Conservation (phyloP, 2,797 vertebrate genomes). For the Somateria mollissima region DNA sequence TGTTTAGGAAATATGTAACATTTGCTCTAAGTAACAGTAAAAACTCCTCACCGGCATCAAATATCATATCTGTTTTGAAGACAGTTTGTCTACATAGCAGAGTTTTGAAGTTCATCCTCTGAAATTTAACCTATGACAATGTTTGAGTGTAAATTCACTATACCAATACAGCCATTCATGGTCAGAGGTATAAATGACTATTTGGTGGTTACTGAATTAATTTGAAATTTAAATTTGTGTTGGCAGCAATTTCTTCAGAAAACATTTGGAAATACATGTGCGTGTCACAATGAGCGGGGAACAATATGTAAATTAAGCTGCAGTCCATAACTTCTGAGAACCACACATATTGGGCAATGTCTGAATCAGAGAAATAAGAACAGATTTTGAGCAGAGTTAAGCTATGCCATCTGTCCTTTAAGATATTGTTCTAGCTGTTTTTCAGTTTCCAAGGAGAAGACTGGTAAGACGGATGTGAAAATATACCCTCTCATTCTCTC, state of each 20-base stretch:
- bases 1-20: not conserved
- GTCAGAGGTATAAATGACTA: not conserved
- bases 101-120: not conserved
- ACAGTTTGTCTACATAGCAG: not conserved
- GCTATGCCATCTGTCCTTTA: slow-evolving; percentile 22
- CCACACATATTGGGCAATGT: not conserved
- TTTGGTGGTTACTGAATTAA: not conserved
- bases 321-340: not conserved
- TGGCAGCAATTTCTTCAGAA: not conserved
- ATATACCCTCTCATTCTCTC: not conserved
- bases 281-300: not conserved
- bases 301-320: not conserved
- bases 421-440: not conserved
- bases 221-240: not conserved
- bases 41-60: not conserved
- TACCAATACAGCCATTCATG: not conserved
- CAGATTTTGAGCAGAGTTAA: slow-evolving; percentile 17
- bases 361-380: slow-evolving; percentile 29
- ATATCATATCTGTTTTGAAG: not conserved
- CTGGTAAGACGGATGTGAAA: not conserved
- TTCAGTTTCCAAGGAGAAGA: not conserved
- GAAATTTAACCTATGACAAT: not conserved
- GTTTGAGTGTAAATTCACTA: not conserved
- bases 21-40: not conserved
- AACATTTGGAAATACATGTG: not conserved